Base-by-base conservation (phyloP, 2,888 invertebrate genomes). In the Plemyria rubiginata region DNA sequence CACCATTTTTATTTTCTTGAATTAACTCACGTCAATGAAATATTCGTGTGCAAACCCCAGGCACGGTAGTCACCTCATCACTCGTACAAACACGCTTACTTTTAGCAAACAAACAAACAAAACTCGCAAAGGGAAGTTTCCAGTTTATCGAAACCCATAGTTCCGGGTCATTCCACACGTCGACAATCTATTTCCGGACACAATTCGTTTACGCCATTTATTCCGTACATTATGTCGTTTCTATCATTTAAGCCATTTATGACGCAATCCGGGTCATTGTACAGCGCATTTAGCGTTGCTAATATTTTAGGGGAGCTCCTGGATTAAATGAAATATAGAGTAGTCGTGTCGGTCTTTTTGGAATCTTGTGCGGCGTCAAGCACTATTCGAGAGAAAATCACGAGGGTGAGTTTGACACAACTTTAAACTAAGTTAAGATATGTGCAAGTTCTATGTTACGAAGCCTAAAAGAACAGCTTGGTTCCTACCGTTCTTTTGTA, bases 91-190 rank as follows among this genome's bases (percentile, higher is more conserved):
- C 32, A 5, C 1, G 22, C 22, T 32, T 32, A 8, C 36, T 38
- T 38, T 11, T 11, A 58, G 76, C 69, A 77, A 76, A 79, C 78
- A 81, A 75, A 81, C 78, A 76, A 79, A 76, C 78, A 76, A 79
- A 74, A 71, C 64, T 73, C 77, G 73, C 75, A 72, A 73, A 72
- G 74, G 74, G 68, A 59, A 54, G 48, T 36, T 46, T 22, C 45
- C 62, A 62, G 56, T 70, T 29, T 9, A 13, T 12, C 9, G 15
- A 52, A 40, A 41, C 75, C 28, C 79, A 78, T 77, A 78, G 87
- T 87, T 88, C 84, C 78, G 76, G 69, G 62, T 86, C 86, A 87
- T 87, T 87, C 84, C 74, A 79, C 82, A 73, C 80, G 76, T 77
- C 75, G 70, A 73, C 79, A 36, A 81, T 84, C 80, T 71, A 71